Evolutionary conservation across 1,140 invertebrate genomes (phyloP).

Genomic region (Zaprionus ghesquierei): DNA sequence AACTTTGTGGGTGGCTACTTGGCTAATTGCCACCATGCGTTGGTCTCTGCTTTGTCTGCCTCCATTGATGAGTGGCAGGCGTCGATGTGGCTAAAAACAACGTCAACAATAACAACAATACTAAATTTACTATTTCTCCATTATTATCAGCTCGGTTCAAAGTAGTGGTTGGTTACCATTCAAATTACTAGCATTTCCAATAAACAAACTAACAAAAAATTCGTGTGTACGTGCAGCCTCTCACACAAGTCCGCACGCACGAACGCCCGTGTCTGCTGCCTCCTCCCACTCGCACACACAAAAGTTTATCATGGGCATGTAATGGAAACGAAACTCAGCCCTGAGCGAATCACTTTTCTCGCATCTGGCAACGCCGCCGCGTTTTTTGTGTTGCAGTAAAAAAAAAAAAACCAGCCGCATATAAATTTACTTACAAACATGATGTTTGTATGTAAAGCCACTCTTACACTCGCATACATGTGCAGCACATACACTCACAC

Average conservation of each 20-base stretch:
- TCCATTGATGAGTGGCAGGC: constrained; percentile 13
- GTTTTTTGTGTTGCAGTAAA: neutral
- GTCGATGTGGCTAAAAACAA: neutral
- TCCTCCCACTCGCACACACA: neutral
- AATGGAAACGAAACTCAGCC: constrained; percentile 37
- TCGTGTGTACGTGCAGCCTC: constrained; percentile 49
- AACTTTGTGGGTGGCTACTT: constrained; percentile 48
- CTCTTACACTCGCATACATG: constrained; percentile 6
- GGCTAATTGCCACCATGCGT: constrained; percentile 49
- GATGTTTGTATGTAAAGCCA: neutral
- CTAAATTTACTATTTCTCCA: constrained; percentile 9
- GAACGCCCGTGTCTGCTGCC: neutral
- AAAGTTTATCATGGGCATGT: constrained; percentile 3
- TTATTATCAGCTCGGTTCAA: neutral
- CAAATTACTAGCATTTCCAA: constrained; percentile 4
- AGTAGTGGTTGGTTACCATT: constrained; percentile 2
- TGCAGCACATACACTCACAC: neutral
- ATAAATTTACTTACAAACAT: constrained; percentile 16
- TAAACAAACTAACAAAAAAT: constrained; percentile 4
- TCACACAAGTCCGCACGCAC: constrained; percentile 20
- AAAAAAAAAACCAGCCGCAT: constrained; percentile 37
- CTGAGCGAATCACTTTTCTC: constrained; percentile 45
- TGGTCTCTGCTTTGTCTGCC: constrained; percentile 14
- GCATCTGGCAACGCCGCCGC: constrained; percentile 62
- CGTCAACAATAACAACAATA: neutral